A percentile compares a stretch with the other conserved stretches of the same genome.
Evolutionary conservation across 1,140 invertebrate genomes (phyloP).

Genomic region (Venturia canescens): DNA sequence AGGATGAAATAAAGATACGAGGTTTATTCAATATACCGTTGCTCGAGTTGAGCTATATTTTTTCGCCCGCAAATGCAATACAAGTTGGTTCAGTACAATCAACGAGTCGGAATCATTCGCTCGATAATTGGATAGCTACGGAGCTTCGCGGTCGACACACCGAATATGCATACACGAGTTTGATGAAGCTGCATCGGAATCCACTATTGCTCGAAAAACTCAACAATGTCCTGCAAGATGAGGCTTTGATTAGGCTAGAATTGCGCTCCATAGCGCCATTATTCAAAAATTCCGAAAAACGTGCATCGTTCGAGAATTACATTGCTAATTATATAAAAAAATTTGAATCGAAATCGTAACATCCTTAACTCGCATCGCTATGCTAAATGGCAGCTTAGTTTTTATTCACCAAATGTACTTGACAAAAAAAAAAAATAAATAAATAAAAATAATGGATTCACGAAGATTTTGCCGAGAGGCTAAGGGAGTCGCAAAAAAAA

Average conservation of each 20-base stretch:
- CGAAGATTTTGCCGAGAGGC: too few relatives aligned
- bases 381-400: too few relatives aligned
- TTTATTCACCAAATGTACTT: too few relatives aligned
- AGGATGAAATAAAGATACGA: slow-evolving; percentile 86
- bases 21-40: slow-evolving; percentile 83
- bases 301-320: too few relatives aligned
- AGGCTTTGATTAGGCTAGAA: slow-evolving; percentile 88
- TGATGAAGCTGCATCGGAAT: slow-evolving; percentile 89
- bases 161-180: slow-evolving; percentile 87
- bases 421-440: too few relatives aligned
- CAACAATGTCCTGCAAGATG: slow-evolving; percentile 86
- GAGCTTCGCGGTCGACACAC: slow-evolving; percentile 87
- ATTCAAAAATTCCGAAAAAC: too few relatives aligned
- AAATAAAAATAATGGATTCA: too few relatives aligned
- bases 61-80: slow-evolving; percentile 89
- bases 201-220: slow-evolving; percentile 82
- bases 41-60: slow-evolving; percentile 84
- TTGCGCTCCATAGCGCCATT: slow-evolving; percentile 84
- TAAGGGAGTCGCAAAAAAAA: too few relatives aligned
- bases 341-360: too few relatives aligned
- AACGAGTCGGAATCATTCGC: slow-evolving; percentile 88
- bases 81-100: slow-evolving; percentile 87
- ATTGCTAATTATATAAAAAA: too few relatives aligned
- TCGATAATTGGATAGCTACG: slow-evolving; percentile 85
- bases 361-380: too few relatives aligned